These are phyloP conservation scores for Empis stercorea DNA, from an alignment of 2,888 invertebrate genomes.

Conservation along the genomic window DNA sequence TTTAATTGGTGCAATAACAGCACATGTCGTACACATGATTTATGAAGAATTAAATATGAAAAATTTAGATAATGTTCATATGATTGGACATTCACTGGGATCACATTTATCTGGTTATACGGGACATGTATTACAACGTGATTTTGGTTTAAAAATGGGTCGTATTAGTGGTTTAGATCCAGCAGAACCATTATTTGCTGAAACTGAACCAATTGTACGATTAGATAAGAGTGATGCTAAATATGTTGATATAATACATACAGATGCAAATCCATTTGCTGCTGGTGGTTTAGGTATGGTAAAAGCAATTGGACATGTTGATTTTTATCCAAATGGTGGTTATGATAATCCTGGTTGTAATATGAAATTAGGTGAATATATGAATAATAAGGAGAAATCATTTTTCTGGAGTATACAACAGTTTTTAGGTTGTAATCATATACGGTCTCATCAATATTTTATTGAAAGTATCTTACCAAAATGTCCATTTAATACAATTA, in stretches of 20 bases:
- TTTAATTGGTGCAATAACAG: conserved; percentile 71
- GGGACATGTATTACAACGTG: conserved; percentile 59
- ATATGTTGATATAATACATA: conserved; percentile 84
- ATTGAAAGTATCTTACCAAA: conserved; percentile 66
- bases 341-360: conserved; percentile 61
- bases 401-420: conserved; percentile 44
- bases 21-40: conserved; percentile 49
- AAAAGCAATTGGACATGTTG: conserved; percentile 74
- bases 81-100: conserved; percentile 77
- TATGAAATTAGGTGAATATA: conserved; percentile 46
- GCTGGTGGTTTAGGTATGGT: conserved; percentile 67
- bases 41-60: conserved; percentile 41
- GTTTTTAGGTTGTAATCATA: conserved; percentile 71
- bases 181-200: conserved; percentile 80
- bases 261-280: conserved; percentile 68
- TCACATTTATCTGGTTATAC: conserved; percentile 75
- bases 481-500: conserved; percentile 66
- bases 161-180: conserved; percentile 83
- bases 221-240: conserved; percentile 75
- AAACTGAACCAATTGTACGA: conserved; percentile 65
- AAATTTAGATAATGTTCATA: conserved; percentile 56
- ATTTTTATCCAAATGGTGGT: conserved; percentile 87
- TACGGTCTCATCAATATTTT: conserved; percentile 71
- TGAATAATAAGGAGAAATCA: conserved; percentile 46
- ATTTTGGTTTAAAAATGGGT: conserved; percentile 55